A percentile compares a stretch with the other conserved stretches of the same genome.
These are phyloP conservation scores for Plemyria rubiginata DNA, from an alignment of 2,888 invertebrate genomes.

Conservation along the genomic window DNA sequence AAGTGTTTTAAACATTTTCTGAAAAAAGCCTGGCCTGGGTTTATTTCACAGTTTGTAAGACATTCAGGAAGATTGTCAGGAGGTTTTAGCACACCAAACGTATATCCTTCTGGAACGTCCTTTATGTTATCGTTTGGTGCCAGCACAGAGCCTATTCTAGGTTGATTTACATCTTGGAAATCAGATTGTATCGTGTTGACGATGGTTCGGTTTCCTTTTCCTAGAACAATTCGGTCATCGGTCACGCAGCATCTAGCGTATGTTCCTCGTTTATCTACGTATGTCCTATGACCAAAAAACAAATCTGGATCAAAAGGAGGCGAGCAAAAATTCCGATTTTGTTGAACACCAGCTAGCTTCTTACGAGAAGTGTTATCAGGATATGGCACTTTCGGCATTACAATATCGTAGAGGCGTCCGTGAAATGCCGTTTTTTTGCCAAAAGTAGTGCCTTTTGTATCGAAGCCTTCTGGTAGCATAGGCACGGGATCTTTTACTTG, in stretches of 20 bases:
- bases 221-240: constrained; percentile 64
- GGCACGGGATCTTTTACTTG: constrained; percentile 61
- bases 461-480: constrained; percentile 71
- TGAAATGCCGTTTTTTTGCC: constrained; percentile 60
- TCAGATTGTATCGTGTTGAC: constrained; percentile 73
- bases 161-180: constrained; percentile 59
- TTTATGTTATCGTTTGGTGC: constrained; percentile 79
- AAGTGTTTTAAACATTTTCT: constrained; percentile 74
- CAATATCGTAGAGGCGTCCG: constrained; percentile 67
- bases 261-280: constrained; percentile 75
- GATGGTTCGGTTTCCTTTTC: constrained; percentile 61
- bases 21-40: constrained; percentile 66
- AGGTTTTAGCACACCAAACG: constrained; percentile 73
- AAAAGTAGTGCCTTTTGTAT: constrained; percentile 60
- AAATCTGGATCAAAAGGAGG: constrained; percentile 72
- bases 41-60: constrained; percentile 62
- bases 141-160: constrained; percentile 67
- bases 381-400: constrained; percentile 66
- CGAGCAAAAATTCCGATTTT: constrained; percentile 61
- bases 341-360: constrained; percentile 58
- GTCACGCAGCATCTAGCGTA: constrained; percentile 75
- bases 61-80: constrained; percentile 77
- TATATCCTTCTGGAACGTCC: constrained; percentile 71
- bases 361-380: constrained; percentile 61
- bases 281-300: constrained; percentile 73